Evolutionary conservation across 2,888 invertebrate species (phyloP).

Genomic region (Campoletis raptor): DNA sequence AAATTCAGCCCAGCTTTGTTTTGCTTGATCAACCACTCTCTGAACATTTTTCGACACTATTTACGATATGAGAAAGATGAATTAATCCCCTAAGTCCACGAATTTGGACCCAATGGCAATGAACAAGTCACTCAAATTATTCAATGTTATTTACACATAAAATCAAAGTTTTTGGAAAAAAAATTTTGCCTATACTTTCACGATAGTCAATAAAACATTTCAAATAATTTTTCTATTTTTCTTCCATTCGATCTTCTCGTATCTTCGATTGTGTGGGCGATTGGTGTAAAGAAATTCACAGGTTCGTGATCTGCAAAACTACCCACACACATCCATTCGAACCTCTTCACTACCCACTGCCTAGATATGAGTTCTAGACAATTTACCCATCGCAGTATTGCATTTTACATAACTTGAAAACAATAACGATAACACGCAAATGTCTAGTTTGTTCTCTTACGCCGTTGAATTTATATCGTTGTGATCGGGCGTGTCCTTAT

Average conservation of each 20-base stretch:
- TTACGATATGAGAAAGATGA: too few species aligned
- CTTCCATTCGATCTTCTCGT: constrained; percentile 6
- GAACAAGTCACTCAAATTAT: background rate
- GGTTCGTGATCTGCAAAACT: constrained; percentile 38
- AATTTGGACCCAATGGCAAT: background rate
- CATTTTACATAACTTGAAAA: constrained; percentile 22
- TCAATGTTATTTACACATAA: background rate
- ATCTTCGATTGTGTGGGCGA: constrained; percentile 34
- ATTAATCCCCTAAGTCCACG: background rate
- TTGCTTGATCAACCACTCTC: background rate
- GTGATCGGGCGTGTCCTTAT: background rate
- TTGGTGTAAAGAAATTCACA: background rate
- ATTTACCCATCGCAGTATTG: constrained; percentile 28
- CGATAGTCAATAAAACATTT: background rate
- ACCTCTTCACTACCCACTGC: constrained; percentile 41
- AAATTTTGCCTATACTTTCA: background rate
- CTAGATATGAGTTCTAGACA: constrained; percentile 6
- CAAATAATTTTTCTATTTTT: background rate
- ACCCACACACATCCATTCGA: constrained; percentile 41
- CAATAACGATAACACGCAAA: constrained; percentile 39
- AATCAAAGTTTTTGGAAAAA: background rate
- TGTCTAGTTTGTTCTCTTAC: background rate
- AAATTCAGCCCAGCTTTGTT: background rate
- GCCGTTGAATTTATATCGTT: background rate
- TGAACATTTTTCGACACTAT: background rate